Evolutionary conservation across 1,140 invertebrate species (phyloP).

Genomic region (Myzus persicae): DNA sequence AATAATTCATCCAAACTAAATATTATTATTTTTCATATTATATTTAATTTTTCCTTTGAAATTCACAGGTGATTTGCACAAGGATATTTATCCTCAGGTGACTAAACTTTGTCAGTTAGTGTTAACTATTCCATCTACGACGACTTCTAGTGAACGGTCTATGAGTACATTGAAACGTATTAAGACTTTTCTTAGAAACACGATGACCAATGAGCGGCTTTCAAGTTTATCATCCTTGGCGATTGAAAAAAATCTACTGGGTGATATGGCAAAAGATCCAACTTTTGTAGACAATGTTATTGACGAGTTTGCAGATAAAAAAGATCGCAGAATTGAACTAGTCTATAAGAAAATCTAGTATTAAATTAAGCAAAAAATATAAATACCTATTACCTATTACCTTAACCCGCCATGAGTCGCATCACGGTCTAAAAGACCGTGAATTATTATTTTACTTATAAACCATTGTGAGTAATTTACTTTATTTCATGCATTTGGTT

Average conservation of each 20-base stretch:
- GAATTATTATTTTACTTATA: too few species aligned
- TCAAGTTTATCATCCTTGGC: background rate
- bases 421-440: too few species aligned
- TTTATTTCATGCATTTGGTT: too few species aligned
- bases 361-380: too few species aligned
- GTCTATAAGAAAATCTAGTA: too few species aligned
- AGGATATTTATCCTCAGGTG: background rate
- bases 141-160: background rate
- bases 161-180: constrained; percentile 36
- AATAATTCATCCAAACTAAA: background rate
- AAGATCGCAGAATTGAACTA: background rate
- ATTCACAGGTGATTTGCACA: background rate
- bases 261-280: background rate
- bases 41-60: background rate
- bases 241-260: background rate
- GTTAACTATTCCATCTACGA: background rate
- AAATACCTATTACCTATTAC: too few species aligned
- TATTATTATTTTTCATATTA: background rate
- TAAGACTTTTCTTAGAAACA: background rate
- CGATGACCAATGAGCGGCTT: constrained; percentile 18
- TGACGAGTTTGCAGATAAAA: background rate
- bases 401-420: too few species aligned
- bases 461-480: too few species aligned
- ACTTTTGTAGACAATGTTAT: background rate
- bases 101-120: constrained; percentile 33